Evolutionary conservation across 2,888 invertebrate species (phyloP).

Genomic region (Caenorhabditis uteleia): DNA sequence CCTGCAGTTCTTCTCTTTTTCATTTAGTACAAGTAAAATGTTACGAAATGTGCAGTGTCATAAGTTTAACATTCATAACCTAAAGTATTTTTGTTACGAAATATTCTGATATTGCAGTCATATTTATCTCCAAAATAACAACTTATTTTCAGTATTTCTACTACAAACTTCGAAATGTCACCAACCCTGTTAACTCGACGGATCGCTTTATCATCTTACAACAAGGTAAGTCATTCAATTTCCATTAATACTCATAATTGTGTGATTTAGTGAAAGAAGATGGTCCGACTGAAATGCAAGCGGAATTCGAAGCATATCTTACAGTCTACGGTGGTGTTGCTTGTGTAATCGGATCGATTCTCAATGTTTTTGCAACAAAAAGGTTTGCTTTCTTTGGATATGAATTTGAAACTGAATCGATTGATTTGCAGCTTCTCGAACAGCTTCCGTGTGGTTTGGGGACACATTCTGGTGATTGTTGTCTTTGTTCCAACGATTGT

Average conservation of each 20-base stretch:
- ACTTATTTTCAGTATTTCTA: conserved; percentile 50
- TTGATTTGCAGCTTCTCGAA: conserved; percentile 43
- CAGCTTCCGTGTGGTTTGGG: conserved; percentile 44
- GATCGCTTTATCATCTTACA: conserved; percentile 26
- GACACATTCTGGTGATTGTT: conserved; percentile 49
- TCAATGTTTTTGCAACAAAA: conserved; percentile 46
- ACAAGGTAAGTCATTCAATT: conserved; percentile 10
- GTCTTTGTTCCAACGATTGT: conserved; percentile 47
- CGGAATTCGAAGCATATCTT: conserved; percentile 47
- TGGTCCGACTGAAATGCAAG: conserved; percentile 21
- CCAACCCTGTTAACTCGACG: conserved; percentile 16
- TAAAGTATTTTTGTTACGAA: not conserved
- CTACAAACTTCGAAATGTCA: conserved; percentile 52
- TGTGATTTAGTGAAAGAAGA: too few species aligned
- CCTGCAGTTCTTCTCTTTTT: too few species aligned
- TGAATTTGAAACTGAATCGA: not conserved
- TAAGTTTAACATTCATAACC: too few species aligned
- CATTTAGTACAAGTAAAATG: too few species aligned
- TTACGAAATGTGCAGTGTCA: too few species aligned
- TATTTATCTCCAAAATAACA: not conserved
- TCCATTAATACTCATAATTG: not conserved
- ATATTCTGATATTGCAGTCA: not conserved
- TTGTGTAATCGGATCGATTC: conserved; percentile 45
- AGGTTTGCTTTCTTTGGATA: conserved; percentile 14
- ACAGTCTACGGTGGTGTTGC: conserved; percentile 47